Conservation (phyloP, 2,113 vertebrate genomes). For the Azemiops feae region DNA sequence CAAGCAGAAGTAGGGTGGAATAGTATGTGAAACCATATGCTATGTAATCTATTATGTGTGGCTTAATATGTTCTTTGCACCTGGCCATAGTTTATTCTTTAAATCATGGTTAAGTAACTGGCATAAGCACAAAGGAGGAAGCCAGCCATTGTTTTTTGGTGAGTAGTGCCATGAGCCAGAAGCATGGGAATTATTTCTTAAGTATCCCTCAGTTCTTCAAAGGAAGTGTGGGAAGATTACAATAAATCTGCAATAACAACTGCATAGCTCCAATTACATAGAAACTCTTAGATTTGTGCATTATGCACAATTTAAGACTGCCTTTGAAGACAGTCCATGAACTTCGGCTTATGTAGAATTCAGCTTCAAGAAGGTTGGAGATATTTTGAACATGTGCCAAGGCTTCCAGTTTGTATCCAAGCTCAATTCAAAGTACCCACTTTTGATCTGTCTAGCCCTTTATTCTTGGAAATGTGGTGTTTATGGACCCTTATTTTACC, state of each 20-base stretch:
- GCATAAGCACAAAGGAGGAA: not conserved
- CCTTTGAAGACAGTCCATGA: not conserved
- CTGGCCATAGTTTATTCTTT: not conserved
- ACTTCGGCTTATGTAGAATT: not conserved
- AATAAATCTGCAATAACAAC: not conserved
- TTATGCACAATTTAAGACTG: not conserved
- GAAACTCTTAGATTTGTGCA: not conserved
- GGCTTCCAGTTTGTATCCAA: not conserved
- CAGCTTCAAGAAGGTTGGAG: not conserved
- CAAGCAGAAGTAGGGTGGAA: not conserved
- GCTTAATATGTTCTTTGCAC: not conserved
- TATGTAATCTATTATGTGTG: not conserved
- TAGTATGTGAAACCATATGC: no score
- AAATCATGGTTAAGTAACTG: not conserved
- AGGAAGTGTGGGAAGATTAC: not conserved
- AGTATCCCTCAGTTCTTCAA: not conserved
- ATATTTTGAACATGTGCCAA: not conserved
- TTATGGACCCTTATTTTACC: not conserved
- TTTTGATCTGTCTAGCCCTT: not conserved
- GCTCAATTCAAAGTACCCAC: not conserved
- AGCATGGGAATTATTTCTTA: not conserved
- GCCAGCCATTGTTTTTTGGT: not conserved
- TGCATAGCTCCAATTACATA: not conserved
- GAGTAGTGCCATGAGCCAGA: not conserved
- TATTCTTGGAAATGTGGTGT: not conserved